phyloP scores from a whole-genome alignment of 2,888 invertebrate species.

The Caenorhabditis sp. region DNA sequence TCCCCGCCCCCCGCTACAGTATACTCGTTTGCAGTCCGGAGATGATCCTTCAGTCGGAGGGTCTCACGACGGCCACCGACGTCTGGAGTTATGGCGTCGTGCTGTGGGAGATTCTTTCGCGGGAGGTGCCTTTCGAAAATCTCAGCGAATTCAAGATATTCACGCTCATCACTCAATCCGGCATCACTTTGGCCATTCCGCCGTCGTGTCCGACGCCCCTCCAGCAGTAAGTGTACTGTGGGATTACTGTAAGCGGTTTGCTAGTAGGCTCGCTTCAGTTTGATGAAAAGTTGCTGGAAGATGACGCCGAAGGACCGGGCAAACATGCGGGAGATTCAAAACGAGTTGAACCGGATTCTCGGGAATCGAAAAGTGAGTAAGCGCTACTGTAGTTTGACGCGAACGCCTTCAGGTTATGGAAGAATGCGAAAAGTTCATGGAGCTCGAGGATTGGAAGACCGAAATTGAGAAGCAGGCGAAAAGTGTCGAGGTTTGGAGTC shows the following conservation, averaged over 20 bases:
- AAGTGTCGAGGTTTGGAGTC: conserved; percentile 67
- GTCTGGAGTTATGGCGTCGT: conserved; percentile 75
- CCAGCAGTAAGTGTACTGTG: conserved; percentile 53
- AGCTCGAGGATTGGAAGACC: conserved; percentile 69
- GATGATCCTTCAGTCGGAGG: conserved; percentile 73
- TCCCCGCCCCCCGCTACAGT: background rate
- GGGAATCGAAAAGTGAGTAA: conserved; percentile 46
- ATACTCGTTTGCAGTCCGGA: conserved; percentile 67
- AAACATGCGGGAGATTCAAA: conserved; percentile 62
- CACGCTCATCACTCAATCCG: conserved; percentile 71
- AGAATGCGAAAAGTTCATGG: conserved; percentile 68
- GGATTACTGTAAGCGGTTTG: background rate
- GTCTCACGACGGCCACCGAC: conserved; percentile 73
- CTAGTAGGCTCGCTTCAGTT: conserved; percentile 39
- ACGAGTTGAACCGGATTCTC: conserved; percentile 43
- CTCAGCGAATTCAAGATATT: conserved; percentile 74
- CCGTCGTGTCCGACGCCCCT: conserved; percentile 67
- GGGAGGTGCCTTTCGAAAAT: conserved; percentile 66
- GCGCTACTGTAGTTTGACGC: too few species aligned
- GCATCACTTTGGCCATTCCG: conserved; percentile 71
- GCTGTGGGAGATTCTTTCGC: conserved; percentile 74
- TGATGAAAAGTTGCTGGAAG: conserved; percentile 72
- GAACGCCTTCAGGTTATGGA: conserved; percentile 60
- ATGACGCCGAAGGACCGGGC: conserved; percentile 67
- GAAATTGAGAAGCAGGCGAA: conserved; percentile 69